Evolutionary conservation across 2,113 vertebrate genomes (phyloP).

Genomic region (Melospiza georgiana): DNA sequence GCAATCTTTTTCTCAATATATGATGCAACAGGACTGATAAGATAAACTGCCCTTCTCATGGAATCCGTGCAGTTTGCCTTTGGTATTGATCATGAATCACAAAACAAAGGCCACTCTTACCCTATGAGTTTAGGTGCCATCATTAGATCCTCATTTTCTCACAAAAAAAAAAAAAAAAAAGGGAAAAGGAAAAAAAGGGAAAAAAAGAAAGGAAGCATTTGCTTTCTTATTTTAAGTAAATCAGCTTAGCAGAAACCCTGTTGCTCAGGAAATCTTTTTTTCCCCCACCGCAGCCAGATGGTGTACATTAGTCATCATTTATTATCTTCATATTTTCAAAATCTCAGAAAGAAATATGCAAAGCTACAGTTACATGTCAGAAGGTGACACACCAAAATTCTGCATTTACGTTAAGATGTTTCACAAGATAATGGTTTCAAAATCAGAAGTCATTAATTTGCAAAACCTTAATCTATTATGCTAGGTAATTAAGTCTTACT

Average conservation of each 20-base stretch:
- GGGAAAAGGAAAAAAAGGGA: too few relatives aligned
- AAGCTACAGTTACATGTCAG: slow-evolving; percentile 12
- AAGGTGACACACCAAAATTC: background rate
- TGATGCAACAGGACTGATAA: background rate
- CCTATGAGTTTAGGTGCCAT: background rate
- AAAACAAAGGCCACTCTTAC: background rate
- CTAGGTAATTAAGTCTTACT: background rate
- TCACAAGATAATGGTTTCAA: background rate
- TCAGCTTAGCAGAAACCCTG: slow-evolving; percentile 19
- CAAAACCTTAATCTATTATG: background rate
- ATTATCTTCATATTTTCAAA: slow-evolving; percentile 59
- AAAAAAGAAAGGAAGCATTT: background rate
- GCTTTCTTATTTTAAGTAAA: slow-evolving; percentile 38
- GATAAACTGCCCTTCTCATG: background rate
- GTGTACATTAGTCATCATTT: slow-evolving; percentile 68
- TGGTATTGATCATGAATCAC: background rate
- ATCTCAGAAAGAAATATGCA: slow-evolving; percentile 43
- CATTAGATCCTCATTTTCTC: background rate
- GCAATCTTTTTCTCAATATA: background rate
- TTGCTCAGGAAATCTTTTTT: background rate
- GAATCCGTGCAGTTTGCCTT: background rate
- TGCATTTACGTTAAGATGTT: background rate
- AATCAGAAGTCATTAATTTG: background rate
- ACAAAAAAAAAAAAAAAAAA: background rate
- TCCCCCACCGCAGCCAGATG: slow-evolving; percentile 13